Evolutionary conservation across 2,888 invertebrate species (phyloP).

Genomic region (Acrobasis consociella): DNA sequence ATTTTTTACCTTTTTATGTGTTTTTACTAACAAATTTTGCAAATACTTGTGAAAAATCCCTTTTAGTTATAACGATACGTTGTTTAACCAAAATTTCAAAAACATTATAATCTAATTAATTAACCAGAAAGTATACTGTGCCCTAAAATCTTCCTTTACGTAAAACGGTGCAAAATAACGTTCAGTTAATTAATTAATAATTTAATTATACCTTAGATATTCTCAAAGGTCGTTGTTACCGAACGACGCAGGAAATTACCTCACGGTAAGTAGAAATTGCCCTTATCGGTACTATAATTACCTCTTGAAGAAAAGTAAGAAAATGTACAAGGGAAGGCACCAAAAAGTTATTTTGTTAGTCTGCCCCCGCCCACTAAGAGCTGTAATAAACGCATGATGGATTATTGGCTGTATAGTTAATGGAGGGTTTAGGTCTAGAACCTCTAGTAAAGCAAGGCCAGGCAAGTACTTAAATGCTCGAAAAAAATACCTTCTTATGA

Average conservation of each 20-base stretch:
- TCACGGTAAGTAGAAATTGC: conserved; percentile 5
- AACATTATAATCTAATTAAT: not conserved
- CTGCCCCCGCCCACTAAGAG: not conserved
- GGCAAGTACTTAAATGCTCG: not conserved
- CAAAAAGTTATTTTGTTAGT: conserved; percentile 6
- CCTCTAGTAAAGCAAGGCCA: not conserved
- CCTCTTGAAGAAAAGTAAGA: conserved; percentile 7
- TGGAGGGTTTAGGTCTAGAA: not conserved
- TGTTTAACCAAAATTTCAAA: not conserved
- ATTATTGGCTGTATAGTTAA: not conserved
- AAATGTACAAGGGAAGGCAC: conserved; percentile 8
- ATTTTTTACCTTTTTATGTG: too few species aligned
- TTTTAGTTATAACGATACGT: too few species aligned
- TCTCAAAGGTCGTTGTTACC: conserved; percentile 16
- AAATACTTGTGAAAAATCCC: too few species aligned
- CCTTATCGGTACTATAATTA: conserved; percentile 17
- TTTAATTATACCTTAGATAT: conserved; percentile 13
- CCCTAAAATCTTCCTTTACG: not conserved
- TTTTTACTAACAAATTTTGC: too few species aligned
- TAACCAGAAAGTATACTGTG: not conserved
- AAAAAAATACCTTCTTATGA: too few species aligned
- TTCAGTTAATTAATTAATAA: conserved; percentile 7
- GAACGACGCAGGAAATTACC: conserved; percentile 14
- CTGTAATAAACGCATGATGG: conserved; percentile 5
- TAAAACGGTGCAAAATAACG: conserved; percentile 2